Conservation (phyloP, 2,797 vertebrate species). For the Arrhamphus sclerolepis region DNA sequence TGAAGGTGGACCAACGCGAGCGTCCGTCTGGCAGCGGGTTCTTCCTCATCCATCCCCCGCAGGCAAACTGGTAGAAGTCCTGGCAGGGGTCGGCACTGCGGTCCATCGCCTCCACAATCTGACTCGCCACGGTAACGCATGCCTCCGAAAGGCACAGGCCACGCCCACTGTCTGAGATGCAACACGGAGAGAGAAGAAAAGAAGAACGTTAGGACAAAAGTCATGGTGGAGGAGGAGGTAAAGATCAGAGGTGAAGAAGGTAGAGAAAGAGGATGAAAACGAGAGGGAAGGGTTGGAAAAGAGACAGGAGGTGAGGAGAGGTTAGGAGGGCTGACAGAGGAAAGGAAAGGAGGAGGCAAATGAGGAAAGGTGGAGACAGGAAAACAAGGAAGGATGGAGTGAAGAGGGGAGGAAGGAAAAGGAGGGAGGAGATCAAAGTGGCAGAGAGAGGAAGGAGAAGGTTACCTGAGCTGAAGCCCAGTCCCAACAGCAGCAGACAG, state of each 20-base stretch:
- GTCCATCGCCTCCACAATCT: conserved; percentile 94
- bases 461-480: conserved; percentile 86
- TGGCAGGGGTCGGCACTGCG: conserved; percentile 86
- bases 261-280: background rate
- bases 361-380: background rate
- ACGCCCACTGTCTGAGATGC: conserved; percentile 82
- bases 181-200: conserved; percentile 12
- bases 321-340: background rate
- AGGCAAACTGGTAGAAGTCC: conserved; percentile 97
- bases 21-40: conserved; percentile 93
- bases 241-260: background rate
- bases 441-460: too few relatives aligned
- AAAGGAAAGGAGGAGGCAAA: background rate
- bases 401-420: background rate
- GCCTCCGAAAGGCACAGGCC: conserved; percentile 90
- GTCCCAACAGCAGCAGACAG: conserved; percentile 84
- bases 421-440: background rate
- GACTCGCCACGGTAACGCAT: conserved; percentile 91
- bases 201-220: background rate
- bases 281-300: background rate
- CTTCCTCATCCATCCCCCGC: conserved; percentile 94
- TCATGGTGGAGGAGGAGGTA: background rate
- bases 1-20: conserved; percentile 97
- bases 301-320: background rate
- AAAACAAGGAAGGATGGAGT: background rate